Conservation (phyloP, 1,140 invertebrate genomes). For the Pararge aegeria region DNA sequence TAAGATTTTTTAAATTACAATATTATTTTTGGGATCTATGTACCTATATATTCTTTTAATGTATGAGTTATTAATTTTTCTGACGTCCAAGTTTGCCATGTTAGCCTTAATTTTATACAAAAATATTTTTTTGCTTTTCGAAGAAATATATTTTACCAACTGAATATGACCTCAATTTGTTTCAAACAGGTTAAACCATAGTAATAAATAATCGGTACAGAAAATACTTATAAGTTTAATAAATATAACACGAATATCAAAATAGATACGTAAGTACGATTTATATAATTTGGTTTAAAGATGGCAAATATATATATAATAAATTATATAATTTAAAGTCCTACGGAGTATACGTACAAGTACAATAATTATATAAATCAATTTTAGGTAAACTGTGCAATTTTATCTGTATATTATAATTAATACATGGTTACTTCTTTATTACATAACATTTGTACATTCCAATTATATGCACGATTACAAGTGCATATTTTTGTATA, state of each 20-base stretch:
- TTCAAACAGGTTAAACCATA: slow-evolving; percentile 31
- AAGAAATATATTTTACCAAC: slow-evolving; percentile 29
- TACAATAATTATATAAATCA: slow-evolving; percentile 7
- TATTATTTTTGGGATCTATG: background rate
- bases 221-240: slow-evolving; percentile 45
- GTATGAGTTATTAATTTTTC: background rate
- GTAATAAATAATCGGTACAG: slow-evolving; percentile 41
- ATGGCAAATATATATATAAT: slow-evolving; percentile 33
- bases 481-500: background rate
- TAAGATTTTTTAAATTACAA: background rate
- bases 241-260: slow-evolving; percentile 45
- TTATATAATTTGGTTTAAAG: slow-evolving; percentile 39
- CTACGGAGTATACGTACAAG: slow-evolving; percentile 4
- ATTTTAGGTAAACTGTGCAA: slow-evolving; percentile 7
- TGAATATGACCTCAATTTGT: slow-evolving; percentile 31
- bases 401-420: slow-evolving; percentile 9
- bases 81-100: slow-evolving; percentile 1
- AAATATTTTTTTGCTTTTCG: slow-evolving; percentile 1
- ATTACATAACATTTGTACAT: slow-evolving; percentile 8
- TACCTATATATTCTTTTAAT: background rate
- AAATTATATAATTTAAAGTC: slow-evolving; percentile 6
- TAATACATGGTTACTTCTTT: background rate
- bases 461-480: background rate
- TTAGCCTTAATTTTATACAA: background rate
- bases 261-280: slow-evolving; percentile 47